Percentiles rank a stretch among this genome's conserved stretches.
phyloP scores from a whole-genome alignment of 2,888 invertebrate genomes.

The Anticlea derivata region DNA sequence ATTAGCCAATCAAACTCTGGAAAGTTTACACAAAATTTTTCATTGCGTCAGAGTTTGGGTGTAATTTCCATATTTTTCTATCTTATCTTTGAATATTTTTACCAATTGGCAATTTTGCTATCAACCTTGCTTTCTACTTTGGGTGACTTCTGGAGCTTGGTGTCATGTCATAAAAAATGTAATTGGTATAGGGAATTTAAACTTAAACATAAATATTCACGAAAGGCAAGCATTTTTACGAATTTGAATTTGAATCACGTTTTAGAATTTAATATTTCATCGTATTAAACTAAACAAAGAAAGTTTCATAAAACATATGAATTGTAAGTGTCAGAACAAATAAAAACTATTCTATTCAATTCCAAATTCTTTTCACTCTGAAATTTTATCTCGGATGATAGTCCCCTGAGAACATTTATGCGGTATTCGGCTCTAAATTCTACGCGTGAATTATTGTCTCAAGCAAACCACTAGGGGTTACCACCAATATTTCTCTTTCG shows the following conservation, averaged over 20 bases:
- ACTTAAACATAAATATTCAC: too few relatives aligned
- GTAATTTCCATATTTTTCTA: slow-evolving; percentile 45
- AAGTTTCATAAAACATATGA: slow-evolving; percentile 6
- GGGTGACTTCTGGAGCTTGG: background rate
- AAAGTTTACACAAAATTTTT: slow-evolving; percentile 37
- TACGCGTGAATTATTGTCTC: slow-evolving; percentile 34
- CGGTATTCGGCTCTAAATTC: slow-evolving; percentile 36
- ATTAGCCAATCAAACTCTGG: slow-evolving; percentile 45
- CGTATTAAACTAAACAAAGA: background rate
- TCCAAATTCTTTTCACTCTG: background rate
- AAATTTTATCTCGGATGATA: slow-evolving; percentile 26
- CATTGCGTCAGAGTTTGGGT: slow-evolving; percentile 36
- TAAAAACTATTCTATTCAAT: slow-evolving; percentile 11
- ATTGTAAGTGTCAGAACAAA: background rate
- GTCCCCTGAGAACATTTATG: slow-evolving; percentile 40
- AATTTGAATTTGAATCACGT: too few relatives aligned
- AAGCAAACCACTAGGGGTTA: slow-evolving; percentile 37
- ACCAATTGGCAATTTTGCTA: slow-evolving; percentile 25
- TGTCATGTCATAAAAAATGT: slow-evolving; percentile 2
- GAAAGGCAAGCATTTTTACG: too few relatives aligned
- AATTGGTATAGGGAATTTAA: background rate
- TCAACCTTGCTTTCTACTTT: slow-evolving; percentile 14
- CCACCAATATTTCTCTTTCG: slow-evolving; percentile 36
- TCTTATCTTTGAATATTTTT: slow-evolving; percentile 31
- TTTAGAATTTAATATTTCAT: too few relatives aligned